Conservation (phyloP, 2,113 vertebrate species). For the Pitta sordida region DNA sequence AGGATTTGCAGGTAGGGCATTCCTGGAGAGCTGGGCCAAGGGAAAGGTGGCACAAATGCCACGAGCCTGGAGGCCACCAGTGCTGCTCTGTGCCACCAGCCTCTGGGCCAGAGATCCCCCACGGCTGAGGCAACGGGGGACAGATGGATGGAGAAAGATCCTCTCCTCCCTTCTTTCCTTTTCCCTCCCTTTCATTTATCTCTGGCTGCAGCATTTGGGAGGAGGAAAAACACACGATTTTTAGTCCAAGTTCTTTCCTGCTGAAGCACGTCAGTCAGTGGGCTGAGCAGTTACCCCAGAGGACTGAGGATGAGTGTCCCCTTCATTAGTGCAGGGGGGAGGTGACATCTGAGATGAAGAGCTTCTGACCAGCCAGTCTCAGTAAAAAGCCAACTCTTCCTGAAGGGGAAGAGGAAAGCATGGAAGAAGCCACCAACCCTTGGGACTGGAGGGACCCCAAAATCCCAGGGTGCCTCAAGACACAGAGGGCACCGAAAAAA, state of each 20-base stretch:
- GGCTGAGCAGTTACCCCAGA: neutral
- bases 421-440: neutral
- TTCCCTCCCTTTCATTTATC: neutral
- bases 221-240: rapidly evolving
- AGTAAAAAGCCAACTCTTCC: neutral
- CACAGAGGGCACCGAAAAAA: neutral
- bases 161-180: neutral
- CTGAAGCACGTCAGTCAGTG: neutral
- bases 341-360: neutral
- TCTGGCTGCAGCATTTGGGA: neutral
- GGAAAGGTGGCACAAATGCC: neutral
- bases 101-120: neutral
- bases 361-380: neutral
- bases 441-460: rapidly evolving
- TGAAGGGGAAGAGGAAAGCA: neutral
- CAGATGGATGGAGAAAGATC: neutral
- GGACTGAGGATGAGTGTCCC: neutral
- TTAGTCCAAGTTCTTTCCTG: neutral
- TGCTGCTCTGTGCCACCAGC: neutral
- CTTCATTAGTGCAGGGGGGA: neutral
- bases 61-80: neutral
- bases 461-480: neutral
- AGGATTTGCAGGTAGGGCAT: neutral
- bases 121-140: neutral
- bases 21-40: neutral